Base-by-base conservation (phyloP, 2,113 vertebrate species). In the Marcusenius ussheri region DNA sequence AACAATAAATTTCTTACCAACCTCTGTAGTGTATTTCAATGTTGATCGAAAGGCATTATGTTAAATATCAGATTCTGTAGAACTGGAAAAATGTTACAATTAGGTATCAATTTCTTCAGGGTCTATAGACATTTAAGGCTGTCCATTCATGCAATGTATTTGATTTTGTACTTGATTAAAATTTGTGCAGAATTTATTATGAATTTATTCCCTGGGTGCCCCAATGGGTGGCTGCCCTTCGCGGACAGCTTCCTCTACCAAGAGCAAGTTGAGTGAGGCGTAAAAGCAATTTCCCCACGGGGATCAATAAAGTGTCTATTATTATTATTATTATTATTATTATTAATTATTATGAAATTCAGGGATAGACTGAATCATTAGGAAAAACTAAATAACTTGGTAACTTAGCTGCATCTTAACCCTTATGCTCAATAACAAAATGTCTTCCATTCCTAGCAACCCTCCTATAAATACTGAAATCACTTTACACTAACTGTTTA, bases 1-100 rank as follows among this genome's bases (percentile, higher is more conserved):
- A 93, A 93, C 88, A 94, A 93, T 93, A 94, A 94, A 94, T 93
- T 94, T 94, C 91, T 91, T 92, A 92, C 86, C 88, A 89, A 92
- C 11, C 83, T 84, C 15, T 84, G 9, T 42, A 84, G 74, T 84
- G 17, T 46, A 46, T 84, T 39, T 83, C 13, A 11, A 24, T 84
- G 39, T 10, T 66, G 27, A 31, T 70, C 62, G 13, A 31, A 70
- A 70, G n/a, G 10, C 39, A 47, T 47, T 42, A 47, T 3, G 4
- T 39, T 39, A 70, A 70, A 70, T 74, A 19, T 39, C 70, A 42
- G 15, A 42, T 80, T 42, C 31, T 80, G 74, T 80, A 80, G 5
- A 10, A 77, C 31, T 77, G 70, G 70, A 77, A 42, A 80, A 42
- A 80, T n/a, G n/a, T 42, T 19, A 9, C 83, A 24, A 46, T 27